A percentile compares a stretch with the other conserved stretches of the same genome.
Conservation (phyloP, 2,888 invertebrate species). For the Napeogenes sylphis region DNA sequence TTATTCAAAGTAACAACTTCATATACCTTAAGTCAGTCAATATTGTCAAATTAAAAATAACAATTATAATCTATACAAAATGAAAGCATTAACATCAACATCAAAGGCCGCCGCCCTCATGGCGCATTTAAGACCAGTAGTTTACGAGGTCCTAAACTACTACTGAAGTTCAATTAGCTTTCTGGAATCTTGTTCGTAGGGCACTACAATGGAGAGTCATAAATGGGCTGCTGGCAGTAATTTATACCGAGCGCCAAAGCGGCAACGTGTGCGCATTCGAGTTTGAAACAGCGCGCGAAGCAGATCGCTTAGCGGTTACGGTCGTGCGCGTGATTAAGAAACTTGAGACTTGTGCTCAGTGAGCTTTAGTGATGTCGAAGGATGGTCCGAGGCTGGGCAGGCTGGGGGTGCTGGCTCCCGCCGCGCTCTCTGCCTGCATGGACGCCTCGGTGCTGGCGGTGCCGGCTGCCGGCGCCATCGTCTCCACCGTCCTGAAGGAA, state of each 20-base stretch:
- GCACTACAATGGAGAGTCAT: neutral
- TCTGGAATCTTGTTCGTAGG: constrained; percentile 5
- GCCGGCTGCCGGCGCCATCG: constrained; percentile 69
- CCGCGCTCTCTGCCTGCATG: constrained; percentile 68
- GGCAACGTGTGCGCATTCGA: constrained; percentile 49
- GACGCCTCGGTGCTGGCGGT: constrained; percentile 71
- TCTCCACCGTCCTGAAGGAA: constrained; percentile 69
- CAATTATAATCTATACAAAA: no score
- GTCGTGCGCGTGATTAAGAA: constrained; percentile 50
- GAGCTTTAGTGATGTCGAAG: constrained; percentile 56
- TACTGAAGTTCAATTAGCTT: neutral
- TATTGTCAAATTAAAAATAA: no score
- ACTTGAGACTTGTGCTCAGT: constrained; percentile 21
- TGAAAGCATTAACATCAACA: no score
- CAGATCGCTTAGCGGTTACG: constrained; percentile 68
- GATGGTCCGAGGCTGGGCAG: constrained; percentile 55
- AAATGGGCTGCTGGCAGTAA: constrained; percentile 20
- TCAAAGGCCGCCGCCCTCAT: no score
- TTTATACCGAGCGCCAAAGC: constrained; percentile 10
- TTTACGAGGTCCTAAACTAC: neutral
- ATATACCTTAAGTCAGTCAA: no score
- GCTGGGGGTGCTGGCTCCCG: constrained; percentile 68
- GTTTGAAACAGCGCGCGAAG: constrained; percentile 61
- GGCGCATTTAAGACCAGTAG: neutral
- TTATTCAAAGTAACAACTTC: no score